phyloP scores from a whole-genome alignment of 1,140 invertebrate species.

The Chironomus striatipennis region DNA sequence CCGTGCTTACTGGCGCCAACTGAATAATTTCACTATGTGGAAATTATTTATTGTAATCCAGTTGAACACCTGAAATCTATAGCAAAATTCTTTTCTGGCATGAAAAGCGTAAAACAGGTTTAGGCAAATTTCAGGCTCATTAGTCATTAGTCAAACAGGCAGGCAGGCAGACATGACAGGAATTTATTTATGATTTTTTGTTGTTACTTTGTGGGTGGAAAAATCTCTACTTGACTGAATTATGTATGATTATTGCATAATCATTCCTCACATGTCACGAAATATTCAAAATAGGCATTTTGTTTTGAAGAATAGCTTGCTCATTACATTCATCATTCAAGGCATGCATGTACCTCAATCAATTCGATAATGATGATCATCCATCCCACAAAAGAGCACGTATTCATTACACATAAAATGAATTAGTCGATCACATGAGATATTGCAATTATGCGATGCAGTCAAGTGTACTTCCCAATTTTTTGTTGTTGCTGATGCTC shows the following conservation, averaged over 20 bases:
- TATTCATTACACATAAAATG: too few species aligned
- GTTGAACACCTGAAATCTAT: not conserved
- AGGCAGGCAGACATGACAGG: not conserved
- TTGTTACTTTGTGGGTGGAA: not conserved
- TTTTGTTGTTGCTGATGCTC: not conserved
- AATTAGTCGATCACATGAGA: not conserved
- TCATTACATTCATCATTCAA: not conserved
- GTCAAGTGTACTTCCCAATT: not conserved
- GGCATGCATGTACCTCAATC: too few species aligned
- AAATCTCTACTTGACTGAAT: not conserved
- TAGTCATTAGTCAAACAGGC: not conserved
- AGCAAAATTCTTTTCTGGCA: not conserved
- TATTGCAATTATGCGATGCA: slow-evolving; percentile 15
- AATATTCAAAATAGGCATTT: not conserved
- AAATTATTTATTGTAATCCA: not conserved
- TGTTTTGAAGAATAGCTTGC: not conserved
- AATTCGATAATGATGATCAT: not conserved
- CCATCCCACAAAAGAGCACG: not conserved
- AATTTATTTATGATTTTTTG: not conserved
- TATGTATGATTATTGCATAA: not conserved
- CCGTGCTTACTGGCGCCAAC: not conserved
- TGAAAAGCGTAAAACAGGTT: slow-evolving; percentile 17
- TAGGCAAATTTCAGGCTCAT: slow-evolving; percentile 21
- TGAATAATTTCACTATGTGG: not conserved
- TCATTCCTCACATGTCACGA: not conserved